Percentiles rank a stretch among this genome's conserved stretches.
phyloP scores from a whole-genome alignment of 2,113 vertebrate species.

The Oryzias woworae region DNA sequence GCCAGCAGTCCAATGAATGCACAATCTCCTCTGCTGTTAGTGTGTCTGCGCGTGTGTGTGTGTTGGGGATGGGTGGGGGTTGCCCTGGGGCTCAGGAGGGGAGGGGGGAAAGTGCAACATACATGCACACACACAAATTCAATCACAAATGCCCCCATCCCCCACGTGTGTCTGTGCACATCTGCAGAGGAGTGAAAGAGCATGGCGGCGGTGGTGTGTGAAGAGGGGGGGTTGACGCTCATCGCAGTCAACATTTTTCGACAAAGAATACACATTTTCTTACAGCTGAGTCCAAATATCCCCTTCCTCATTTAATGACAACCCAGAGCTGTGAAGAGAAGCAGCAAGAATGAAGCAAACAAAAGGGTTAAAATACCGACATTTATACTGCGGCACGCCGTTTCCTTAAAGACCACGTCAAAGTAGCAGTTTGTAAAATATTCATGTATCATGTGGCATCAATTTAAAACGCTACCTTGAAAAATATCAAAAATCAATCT shows the following conservation, averaged over 20 bases:
- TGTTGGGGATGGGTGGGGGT: constrained; percentile 25
- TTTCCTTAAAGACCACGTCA: not conserved
- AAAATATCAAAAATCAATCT: too few relatives aligned
- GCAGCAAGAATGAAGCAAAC: constrained; percentile 20
- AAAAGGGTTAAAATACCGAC: constrained; percentile 1
- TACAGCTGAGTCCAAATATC: constrained; percentile 23
- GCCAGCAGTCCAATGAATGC: constrained; percentile 78
- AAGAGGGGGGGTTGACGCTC: constrained; percentile 50
- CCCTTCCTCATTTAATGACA: constrained; percentile 48
- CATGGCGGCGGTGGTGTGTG: constrained; percentile 19
- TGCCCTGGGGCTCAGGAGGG: constrained; percentile 59
- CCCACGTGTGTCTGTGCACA: constrained; percentile 59
- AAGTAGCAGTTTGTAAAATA: too few relatives aligned
- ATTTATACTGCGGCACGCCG: not conserved
- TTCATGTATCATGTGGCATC: too few relatives aligned
- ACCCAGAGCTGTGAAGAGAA: constrained; percentile 36
- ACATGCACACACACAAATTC: constrained; percentile 58
- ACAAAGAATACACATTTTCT: constrained; percentile 31
- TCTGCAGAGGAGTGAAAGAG: constrained; percentile 67
- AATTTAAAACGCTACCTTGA: too few relatives aligned
- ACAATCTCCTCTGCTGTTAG: constrained; percentile 65
- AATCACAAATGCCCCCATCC: constrained; percentile 17
- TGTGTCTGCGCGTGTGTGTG: constrained; percentile 4
- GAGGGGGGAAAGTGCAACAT: constrained; percentile 38
- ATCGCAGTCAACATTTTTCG: constrained; percentile 53